These are phyloP conservation scores for Hesperophylax magnus DNA, from an alignment of 1,140 invertebrate species.

Conservation along the genomic window DNA sequence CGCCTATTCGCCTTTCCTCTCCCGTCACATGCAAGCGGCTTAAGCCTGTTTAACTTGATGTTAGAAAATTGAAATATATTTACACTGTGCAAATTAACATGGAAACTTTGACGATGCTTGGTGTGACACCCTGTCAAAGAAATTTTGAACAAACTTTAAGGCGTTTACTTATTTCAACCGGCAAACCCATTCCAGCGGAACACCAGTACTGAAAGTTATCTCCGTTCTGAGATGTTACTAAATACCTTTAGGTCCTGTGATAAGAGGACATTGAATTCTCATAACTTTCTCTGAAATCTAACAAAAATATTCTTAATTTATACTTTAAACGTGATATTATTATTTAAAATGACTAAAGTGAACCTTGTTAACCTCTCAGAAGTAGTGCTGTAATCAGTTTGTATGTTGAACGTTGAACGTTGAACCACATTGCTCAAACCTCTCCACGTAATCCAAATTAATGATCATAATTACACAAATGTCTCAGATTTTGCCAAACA, in stretches of 20 bases:
- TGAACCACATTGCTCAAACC: too few relatives aligned
- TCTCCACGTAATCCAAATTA: background rate
- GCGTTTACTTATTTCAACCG: background rate
- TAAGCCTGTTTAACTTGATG: constrained; percentile 5
- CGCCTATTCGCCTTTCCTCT: background rate
- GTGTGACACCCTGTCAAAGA: constrained; percentile 22
- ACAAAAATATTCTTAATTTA: too few relatives aligned
- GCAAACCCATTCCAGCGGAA: background rate
- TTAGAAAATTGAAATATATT: constrained; percentile 40
- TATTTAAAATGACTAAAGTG: too few relatives aligned
- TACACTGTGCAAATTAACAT: constrained; percentile 27
- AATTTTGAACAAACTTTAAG: constrained; percentile 10
- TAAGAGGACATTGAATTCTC: too few relatives aligned
- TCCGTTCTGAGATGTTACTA: constrained; percentile 5
- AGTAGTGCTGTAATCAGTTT: too few relatives aligned
- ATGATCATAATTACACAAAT: constrained; percentile 14
- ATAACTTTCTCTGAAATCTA: too few relatives aligned
- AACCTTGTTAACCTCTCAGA: too few relatives aligned
- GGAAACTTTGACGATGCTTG: constrained; percentile 34
- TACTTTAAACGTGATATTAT: too few relatives aligned
- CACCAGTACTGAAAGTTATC: constrained; percentile 12
- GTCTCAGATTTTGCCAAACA: constrained; percentile 24
- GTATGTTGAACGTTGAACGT: too few relatives aligned
- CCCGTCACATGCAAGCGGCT: constrained; percentile 28
- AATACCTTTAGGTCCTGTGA: background rate